A percentile compares a stretch with the other conserved stretches of the same genome.
These are phyloP conservation scores for Chionodraco myersi DNA, from an alignment of 2,113 vertebrate genomes.

Conservation along the genomic window DNA sequence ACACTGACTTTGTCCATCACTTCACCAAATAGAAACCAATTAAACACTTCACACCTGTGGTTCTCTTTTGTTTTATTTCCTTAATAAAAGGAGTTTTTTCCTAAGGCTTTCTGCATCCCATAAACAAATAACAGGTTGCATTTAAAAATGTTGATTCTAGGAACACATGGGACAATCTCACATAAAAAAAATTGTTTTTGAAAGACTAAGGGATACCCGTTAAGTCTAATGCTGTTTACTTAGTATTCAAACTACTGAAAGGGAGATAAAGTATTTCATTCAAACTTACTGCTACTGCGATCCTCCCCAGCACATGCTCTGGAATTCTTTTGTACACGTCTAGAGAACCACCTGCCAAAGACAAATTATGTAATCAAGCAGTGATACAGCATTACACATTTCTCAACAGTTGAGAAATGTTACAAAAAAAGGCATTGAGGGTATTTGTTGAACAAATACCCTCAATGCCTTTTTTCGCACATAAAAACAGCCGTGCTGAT, in stretches of 20 bases:
- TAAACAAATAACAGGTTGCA: constrained; percentile 43
- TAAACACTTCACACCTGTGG: constrained; percentile 67
- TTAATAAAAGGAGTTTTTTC: constrained; percentile 25
- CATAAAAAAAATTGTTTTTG: background rate
- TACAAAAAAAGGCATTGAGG: too few relatives aligned
- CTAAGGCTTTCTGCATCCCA: constrained; percentile 10
- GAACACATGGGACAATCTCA: background rate
- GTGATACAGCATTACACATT: background rate
- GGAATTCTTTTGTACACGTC: constrained; percentile 96
- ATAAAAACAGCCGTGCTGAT: too few relatives aligned
- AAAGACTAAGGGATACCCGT: background rate
- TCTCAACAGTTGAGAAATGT: too few relatives aligned
- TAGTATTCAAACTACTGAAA: background rate
- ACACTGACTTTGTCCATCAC: constrained; percentile 43
- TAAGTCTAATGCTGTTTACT: background rate
- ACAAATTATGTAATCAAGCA: constrained; percentile 8
- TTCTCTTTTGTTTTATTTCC: constrained; percentile 45
- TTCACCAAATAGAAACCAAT: constrained; percentile 56
- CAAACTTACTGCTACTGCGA: constrained; percentile 94
- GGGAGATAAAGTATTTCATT: background rate
- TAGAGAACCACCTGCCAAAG: constrained; percentile 91
- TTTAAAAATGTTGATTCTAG: constrained; percentile 26
- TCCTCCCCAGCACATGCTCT: constrained; percentile 94
- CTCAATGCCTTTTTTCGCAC: too few relatives aligned
- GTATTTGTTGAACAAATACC: too few relatives aligned